These are phyloP conservation scores for Drosophila obscura DNA, from an alignment of 1,140 invertebrate species.

Conservation along the genomic window DNA sequence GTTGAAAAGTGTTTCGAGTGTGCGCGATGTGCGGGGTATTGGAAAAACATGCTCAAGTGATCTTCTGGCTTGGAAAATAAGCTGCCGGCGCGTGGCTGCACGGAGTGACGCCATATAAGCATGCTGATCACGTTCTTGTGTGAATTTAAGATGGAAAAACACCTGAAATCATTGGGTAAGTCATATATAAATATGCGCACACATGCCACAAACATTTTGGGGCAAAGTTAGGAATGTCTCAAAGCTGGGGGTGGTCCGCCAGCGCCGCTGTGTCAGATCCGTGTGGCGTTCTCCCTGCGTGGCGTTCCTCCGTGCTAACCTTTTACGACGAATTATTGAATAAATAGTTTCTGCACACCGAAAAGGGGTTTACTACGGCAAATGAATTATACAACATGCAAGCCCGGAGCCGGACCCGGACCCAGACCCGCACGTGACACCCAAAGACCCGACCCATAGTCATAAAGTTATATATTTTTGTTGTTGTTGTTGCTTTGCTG, in stretches of 20 bases:
- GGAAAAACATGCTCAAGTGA: too few relatives aligned
- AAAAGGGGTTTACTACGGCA: conserved; percentile 49
- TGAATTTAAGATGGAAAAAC: too few relatives aligned
- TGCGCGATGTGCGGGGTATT: too few relatives aligned
- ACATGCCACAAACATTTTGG: too few relatives aligned
- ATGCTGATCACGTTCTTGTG: too few relatives aligned
- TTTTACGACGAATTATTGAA: conserved; percentile 70
- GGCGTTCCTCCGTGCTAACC: conserved; percentile 14
- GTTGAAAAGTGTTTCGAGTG: too few relatives aligned
- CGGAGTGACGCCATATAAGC: too few relatives aligned
- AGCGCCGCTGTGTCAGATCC: neutral
- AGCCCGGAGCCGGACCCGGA: neutral
- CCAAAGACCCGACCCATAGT: conserved; percentile 37
- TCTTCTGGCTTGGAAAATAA: too few relatives aligned
- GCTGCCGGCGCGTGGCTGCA: too few relatives aligned
- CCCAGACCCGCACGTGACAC: conserved; percentile 52
- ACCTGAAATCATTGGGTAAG: too few relatives aligned
- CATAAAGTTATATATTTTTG: conserved; percentile 54
- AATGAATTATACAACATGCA: conserved; percentile 70
- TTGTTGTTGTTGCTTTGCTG: conserved; percentile 42
- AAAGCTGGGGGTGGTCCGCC: neutral
- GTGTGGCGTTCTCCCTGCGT: conserved; percentile 84
- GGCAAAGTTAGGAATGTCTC: too few relatives aligned
- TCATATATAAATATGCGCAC: too few relatives aligned
- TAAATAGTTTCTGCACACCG: conserved; percentile 74